Evolutionary conservation across 2,113 vertebrate genomes (phyloP).

Genomic region (Tragelaphus imberbis): DNA sequence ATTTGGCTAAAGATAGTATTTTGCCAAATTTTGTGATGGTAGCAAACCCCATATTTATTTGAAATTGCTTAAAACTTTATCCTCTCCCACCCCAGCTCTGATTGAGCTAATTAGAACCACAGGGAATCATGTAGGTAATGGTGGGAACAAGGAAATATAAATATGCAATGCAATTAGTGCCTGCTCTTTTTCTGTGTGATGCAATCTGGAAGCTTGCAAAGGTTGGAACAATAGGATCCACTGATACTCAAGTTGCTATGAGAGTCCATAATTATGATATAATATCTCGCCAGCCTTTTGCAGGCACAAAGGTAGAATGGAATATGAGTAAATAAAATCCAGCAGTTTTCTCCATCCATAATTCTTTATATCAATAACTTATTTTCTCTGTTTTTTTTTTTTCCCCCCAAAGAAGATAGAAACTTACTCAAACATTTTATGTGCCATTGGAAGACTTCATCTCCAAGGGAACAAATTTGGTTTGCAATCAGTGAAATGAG

Average conservation of each 20-base stretch:
- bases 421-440: constrained; percentile 28
- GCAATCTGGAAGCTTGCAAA: constrained; percentile 38
- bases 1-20: constrained; percentile 50
- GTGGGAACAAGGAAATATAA: constrained; percentile 61
- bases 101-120: constrained; percentile 71
- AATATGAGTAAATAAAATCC: constrained; percentile 55
- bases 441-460: neutral
- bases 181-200: constrained; percentile 46
- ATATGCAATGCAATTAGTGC: constrained; percentile 72
- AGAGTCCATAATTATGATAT: constrained; percentile 63
- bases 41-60: constrained; percentile 55
- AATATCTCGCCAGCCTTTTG: constrained; percentile 54
- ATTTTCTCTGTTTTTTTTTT: neutral
- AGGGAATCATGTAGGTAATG: constrained; percentile 66
- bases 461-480: constrained; percentile 26
- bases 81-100: neutral
- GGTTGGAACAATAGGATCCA: constrained; percentile 60
- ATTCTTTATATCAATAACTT: constrained; percentile 44
- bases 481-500: constrained; percentile 28
- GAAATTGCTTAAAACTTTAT: constrained; percentile 63
- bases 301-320: constrained; percentile 32
- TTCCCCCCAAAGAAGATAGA: neutral
- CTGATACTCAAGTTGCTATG: constrained; percentile 49
- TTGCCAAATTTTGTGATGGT: constrained; percentile 59
- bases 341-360: constrained; percentile 45